These are phyloP conservation scores for Drosophila anomalipes DNA, from an alignment of 2,888 invertebrate species.

Conservation along the genomic window DNA sequence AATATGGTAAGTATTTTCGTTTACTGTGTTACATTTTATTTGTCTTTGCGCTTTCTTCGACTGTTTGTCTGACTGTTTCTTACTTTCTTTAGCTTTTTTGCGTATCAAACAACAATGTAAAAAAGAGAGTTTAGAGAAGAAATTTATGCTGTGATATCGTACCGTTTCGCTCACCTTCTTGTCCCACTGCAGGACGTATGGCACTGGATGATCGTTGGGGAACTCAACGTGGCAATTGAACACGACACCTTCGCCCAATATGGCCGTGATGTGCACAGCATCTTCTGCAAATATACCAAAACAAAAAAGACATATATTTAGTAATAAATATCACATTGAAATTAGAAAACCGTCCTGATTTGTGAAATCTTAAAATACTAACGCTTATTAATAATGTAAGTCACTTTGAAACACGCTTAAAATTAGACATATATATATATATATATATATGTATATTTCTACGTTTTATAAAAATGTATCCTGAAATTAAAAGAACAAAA, in stretches of 20 bases:
- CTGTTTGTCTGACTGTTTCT: constrained; percentile 66
- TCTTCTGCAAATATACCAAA: constrained; percentile 86
- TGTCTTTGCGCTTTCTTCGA: constrained; percentile 56
- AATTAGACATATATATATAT: no score
- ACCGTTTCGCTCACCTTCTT: constrained; percentile 99
- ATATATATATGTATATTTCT: no score
- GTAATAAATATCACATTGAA: not conserved
- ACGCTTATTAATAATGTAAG: no score
- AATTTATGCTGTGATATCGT: constrained; percentile 89
- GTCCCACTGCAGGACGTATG: constrained; percentile 99
- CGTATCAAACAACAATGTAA: constrained; percentile 84
- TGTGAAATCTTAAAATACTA: no score
- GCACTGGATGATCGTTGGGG: constrained; percentile 97
- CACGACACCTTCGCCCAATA: constrained; percentile 98
- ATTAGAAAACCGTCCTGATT: not conserved
- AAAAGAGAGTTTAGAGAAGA: constrained; percentile 87
- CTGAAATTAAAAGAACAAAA: no score
- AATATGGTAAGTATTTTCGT: constrained; percentile 47
- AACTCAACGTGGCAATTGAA: constrained; percentile 99
- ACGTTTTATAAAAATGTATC: no score
- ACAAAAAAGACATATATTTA: not conserved
- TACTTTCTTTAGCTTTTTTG: constrained; percentile 78
- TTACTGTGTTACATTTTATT: constrained; percentile 59
- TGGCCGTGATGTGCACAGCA: constrained; percentile 98
- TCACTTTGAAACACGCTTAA: no score